Conservation (phyloP, 1,140 invertebrate species). For the Centruroides sculpturatus region DNA sequence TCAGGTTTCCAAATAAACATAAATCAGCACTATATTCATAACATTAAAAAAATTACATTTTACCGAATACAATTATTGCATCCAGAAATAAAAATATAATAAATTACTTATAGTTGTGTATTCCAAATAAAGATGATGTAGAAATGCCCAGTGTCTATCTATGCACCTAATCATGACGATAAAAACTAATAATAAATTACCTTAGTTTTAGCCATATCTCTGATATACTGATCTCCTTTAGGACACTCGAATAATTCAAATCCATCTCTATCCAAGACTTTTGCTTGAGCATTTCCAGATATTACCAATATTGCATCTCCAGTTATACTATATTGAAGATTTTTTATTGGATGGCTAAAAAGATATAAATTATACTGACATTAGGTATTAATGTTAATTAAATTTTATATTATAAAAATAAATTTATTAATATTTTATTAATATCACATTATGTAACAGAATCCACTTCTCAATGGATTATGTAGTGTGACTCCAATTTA, state of each 20-base stretch:
- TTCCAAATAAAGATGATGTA: too few species aligned
- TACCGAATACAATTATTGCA: not conserved
- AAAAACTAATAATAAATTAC: conserved; percentile 17
- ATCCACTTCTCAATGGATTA: too few species aligned
- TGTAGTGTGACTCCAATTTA: too few species aligned
- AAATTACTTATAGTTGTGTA: conserved; percentile 17
- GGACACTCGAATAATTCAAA: conserved; percentile 90
- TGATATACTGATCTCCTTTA: conserved; percentile 87
- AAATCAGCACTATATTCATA: too few species aligned
- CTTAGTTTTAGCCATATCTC: conserved; percentile 86
- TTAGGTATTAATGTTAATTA: too few species aligned
- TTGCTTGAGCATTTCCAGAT: conserved; percentile 71
- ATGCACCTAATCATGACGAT: too few species aligned
- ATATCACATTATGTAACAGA: too few species aligned
- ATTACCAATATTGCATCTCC: conserved; percentile 89
- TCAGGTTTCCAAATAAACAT: too few species aligned
- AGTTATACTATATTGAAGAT: conserved; percentile 78
- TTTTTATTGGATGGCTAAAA: conserved; percentile 68
- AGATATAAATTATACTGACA: too few species aligned
- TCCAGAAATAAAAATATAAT: not conserved
- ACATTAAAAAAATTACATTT: not conserved
- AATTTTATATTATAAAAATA: too few species aligned
- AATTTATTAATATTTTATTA: too few species aligned
- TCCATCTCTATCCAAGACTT: conserved; percentile 89
- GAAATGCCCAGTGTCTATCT: too few species aligned